These are phyloP conservation scores for Cladopsammia gracilis DNA, from an alignment of 64 coral and sea anemone species.

Conservation along the genomic window DNA sequence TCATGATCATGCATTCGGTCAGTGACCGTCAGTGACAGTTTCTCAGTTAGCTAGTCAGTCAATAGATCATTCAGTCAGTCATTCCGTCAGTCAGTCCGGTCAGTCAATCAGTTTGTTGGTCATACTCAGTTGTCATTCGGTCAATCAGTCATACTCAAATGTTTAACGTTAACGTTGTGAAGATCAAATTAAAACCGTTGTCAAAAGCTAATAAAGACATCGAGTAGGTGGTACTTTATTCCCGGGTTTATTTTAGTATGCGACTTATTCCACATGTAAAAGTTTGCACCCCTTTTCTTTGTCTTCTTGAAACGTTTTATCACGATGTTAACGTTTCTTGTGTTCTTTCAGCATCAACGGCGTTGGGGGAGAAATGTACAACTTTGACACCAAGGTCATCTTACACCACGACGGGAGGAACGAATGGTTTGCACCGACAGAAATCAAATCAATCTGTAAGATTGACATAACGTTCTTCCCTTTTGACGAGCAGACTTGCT, in stretches of 20 bases:
- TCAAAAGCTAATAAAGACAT: too few species aligned
- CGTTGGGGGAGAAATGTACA: slow-evolving; percentile 57
- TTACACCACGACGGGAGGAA: slow-evolving; percentile 52
- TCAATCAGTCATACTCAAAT: not conserved
- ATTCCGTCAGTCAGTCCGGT: not conserved
- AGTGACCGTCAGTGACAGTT: not conserved
- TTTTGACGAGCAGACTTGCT: slow-evolving; percentile 70
- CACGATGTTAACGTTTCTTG: not conserved
- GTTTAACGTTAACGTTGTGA: not conserved
- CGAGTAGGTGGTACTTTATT: too few species aligned
- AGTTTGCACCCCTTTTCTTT: not conserved
- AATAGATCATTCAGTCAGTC: not conserved
- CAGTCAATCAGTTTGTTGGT: not conserved
- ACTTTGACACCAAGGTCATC: slow-evolving; percentile 61
- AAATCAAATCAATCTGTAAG: slow-evolving; percentile 79
- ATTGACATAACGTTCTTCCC: slow-evolving; percentile 83
- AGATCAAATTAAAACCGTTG: not conserved
- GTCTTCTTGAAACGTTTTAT: not conserved
- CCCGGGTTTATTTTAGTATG: too few species aligned
- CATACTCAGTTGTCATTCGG: not conserved
- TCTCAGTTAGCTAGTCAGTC: too few species aligned
- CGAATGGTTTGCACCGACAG: slow-evolving; percentile 69
- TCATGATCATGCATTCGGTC: not conserved
- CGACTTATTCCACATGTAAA: too few species aligned
- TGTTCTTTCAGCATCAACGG: slow-evolving; percentile 51